Percentiles rank a stretch among this genome's conserved stretches.
Conservation (phyloP, 2,113 vertebrate species). For the Phycodurus eques region DNA sequence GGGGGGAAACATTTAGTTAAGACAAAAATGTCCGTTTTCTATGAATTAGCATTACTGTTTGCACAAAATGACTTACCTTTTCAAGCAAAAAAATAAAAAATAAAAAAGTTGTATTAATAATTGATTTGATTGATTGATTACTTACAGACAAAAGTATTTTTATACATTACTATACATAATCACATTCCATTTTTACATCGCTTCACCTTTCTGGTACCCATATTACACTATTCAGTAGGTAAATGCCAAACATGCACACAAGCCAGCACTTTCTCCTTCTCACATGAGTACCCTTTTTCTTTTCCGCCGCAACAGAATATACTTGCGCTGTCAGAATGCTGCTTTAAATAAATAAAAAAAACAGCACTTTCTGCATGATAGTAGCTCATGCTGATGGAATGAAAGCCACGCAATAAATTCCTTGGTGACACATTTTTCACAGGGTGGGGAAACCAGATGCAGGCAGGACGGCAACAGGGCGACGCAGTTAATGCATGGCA, state of each 20-base stretch:
- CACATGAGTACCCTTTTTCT: not conserved
- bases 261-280: not conserved
- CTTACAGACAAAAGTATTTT: no score
- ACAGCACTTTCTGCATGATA: conserved; percentile 6
- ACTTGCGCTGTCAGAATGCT: not conserved
- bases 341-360: not conserved
- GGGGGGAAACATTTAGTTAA: no score
- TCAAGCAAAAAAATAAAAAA: no score
- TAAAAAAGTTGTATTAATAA: no score
- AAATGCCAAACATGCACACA: not conserved
- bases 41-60: no score
- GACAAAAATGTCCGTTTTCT: no score
- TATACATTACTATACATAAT: not conserved
- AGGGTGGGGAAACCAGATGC: conserved; percentile 20
- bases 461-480: conserved; percentile 19
- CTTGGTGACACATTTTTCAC: conserved; percentile 19
- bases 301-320: not conserved
- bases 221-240: not conserved
- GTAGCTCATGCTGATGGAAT: conserved; percentile 16
- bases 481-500: conserved; percentile 45
- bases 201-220: no score
- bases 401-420: conserved; percentile 21
- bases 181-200: not conserved
- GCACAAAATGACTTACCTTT: no score
- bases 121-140: no score